Conservation (phyloP, 2,888 invertebrate species). For the Nymphalis c-album region DNA sequence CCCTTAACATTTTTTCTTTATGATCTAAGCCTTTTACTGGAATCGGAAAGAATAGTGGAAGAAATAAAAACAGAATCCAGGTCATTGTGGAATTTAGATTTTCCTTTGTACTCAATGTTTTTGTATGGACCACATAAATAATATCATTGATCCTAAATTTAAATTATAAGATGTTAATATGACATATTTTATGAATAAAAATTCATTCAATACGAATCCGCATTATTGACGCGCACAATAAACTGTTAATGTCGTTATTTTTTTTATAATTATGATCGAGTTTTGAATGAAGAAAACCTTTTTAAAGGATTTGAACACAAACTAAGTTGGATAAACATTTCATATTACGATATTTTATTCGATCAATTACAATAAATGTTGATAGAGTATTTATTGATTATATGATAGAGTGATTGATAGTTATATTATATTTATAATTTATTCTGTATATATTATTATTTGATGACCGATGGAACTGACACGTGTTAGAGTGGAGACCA, state of each 20-base stretch:
- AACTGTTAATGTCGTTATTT: background rate
- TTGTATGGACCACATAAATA: background rate
- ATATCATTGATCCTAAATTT: background rate
- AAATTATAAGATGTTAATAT: background rate
- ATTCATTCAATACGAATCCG: background rate
- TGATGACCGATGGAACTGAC: too few relatives aligned
- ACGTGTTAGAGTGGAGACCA: too few relatives aligned
- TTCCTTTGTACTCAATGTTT: background rate
- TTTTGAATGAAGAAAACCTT: background rate
- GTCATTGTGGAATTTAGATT: constrained; percentile 32
- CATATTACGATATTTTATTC: too few relatives aligned
- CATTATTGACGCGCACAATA: background rate
- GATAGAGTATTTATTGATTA: too few relatives aligned
- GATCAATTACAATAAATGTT: too few relatives aligned
- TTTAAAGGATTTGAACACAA: too few relatives aligned
- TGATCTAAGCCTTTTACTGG: constrained; percentile 27
- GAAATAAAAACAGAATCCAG: constrained; percentile 25
- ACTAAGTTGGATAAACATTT: too few relatives aligned
- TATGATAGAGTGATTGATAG: too few relatives aligned
- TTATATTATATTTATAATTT: too few relatives aligned
- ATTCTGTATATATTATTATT: too few relatives aligned
- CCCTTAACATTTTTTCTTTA: constrained; percentile 23
- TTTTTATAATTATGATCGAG: background rate
- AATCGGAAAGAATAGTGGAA: background rate
- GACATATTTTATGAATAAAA: background rate